Percentiles rank a stretch among this genome's conserved stretches.
Conservation (phyloP, 1,140 invertebrate species). For the Drosophila bipectinata region DNA sequence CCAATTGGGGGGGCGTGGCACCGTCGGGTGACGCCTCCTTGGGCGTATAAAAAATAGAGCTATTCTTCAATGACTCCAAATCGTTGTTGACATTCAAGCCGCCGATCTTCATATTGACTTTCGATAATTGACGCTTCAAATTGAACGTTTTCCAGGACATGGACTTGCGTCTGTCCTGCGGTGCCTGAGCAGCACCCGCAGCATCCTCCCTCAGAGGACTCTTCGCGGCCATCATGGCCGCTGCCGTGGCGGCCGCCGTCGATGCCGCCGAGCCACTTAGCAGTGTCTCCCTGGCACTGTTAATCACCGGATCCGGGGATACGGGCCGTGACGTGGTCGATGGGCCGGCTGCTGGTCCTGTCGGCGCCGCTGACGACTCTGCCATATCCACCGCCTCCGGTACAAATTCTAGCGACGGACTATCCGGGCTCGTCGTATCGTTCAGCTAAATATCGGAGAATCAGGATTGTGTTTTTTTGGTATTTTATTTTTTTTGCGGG, state of each 20-base stretch:
- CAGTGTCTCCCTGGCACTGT: constrained; percentile 55
- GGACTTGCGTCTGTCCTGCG: constrained; percentile 85
- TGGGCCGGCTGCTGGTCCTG: constrained; percentile 4
- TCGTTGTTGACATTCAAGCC: constrained; percentile 85
- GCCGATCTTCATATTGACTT: constrained; percentile 90
- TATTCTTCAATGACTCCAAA: constrained; percentile 79
- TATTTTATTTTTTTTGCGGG: neutral
- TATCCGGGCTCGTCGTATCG: constrained; percentile 80
- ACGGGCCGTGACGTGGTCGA: constrained; percentile 54
- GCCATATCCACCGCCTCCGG: constrained; percentile 53
- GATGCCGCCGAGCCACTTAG: constrained; percentile 35
- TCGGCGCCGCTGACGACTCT: constrained; percentile 5
- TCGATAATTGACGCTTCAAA: constrained; percentile 91
- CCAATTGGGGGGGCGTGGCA: constrained; percentile 13
- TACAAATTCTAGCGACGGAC: constrained; percentile 78
- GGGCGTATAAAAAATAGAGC: constrained; percentile 84
- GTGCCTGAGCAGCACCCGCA: constrained; percentile 24
- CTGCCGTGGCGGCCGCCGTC: constrained; percentile 27
- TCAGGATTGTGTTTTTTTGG: constrained; percentile 34
- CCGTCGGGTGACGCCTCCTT: constrained; percentile 83
- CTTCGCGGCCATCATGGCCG: constrained; percentile 49
- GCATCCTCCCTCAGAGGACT: constrained; percentile 72
- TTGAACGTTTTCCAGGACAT: constrained; percentile 89
- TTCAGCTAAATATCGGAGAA: constrained; percentile 73
- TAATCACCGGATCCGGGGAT: constrained; percentile 62